Conservation (phyloP, 2,113 vertebrate genomes). For the Podilymbus podiceps region DNA sequence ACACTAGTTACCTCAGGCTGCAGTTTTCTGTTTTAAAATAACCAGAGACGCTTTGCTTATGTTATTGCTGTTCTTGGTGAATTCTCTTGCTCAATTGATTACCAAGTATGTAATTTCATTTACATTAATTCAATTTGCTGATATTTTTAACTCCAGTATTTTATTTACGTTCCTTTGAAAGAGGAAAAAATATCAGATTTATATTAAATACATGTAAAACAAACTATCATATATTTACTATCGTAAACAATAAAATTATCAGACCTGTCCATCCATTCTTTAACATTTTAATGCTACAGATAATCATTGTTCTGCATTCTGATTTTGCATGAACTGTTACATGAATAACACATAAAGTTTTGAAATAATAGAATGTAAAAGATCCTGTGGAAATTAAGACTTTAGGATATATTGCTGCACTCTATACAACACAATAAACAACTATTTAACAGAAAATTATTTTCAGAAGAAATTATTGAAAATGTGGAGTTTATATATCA, state of each 20-base stretch:
- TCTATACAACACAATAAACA: not conserved
- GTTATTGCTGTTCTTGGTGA: not conserved
- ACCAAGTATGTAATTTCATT: not conserved
- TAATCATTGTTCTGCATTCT: not conserved
- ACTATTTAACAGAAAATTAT: not conserved
- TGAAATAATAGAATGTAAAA: not conserved
- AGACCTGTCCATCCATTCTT: not conserved
- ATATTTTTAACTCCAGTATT: not conserved
- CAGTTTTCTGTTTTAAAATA: not conserved
- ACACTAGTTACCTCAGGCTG: not conserved
- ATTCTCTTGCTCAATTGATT: not conserved
- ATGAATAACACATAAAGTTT: not conserved
- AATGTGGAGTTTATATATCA: rapidly evolving
- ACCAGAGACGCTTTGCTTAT: not conserved
- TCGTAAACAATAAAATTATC: not conserved
- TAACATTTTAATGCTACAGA: not conserved
- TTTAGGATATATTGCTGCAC: not conserved
- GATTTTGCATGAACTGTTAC: not conserved
- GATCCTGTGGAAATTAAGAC: not conserved
- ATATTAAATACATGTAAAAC: not conserved
- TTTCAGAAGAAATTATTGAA: not conserved
- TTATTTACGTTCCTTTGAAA: not conserved
- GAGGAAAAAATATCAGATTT: not conserved
- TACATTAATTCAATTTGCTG: not conserved
- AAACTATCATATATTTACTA: not conserved